phyloP scores from a whole-genome alignment of 30 jellyfish, hydroid and myxozoan species.

The Cassiopea xamachana region DNA sequence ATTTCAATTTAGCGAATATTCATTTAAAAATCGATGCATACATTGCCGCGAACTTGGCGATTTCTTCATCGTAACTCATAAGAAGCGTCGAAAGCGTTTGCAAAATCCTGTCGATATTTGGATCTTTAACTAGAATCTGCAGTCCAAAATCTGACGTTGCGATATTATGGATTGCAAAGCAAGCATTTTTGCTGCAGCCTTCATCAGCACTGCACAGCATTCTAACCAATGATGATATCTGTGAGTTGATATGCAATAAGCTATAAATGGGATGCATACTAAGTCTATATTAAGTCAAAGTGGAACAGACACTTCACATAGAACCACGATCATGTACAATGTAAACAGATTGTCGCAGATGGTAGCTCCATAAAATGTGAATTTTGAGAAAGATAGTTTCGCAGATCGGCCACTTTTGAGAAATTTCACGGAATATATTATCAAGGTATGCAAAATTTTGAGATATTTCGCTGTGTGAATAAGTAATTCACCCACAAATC shows the following conservation, averaged over 20 bases:
- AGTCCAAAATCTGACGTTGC: slow-evolving; percentile 75
- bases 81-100: slow-evolving; percentile 71
- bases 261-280: too few relatives aligned
- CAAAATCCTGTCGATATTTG: slow-evolving; percentile 81
- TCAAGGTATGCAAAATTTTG: too few relatives aligned
- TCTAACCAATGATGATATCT: slow-evolving; percentile 71
- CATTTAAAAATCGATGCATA: slow-evolving; percentile 32
- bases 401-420: too few relatives aligned
- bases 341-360: too few relatives aligned
- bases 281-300: too few relatives aligned
- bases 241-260: not conserved
- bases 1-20: not conserved
- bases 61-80: slow-evolving; percentile 84
- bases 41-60: slow-evolving; percentile 87
- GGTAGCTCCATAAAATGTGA: too few relatives aligned
- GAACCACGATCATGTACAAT: too few relatives aligned
- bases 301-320: too few relatives aligned
- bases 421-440: too few relatives aligned
- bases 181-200: slow-evolving; percentile 93
- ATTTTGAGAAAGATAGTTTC: too few relatives aligned
- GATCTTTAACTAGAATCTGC: slow-evolving; percentile 69
- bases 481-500: too few relatives aligned
- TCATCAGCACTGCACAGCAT: slow-evolving; percentile 91
- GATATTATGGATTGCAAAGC: slow-evolving; percentile 80
- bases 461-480: too few relatives aligned